Conservation (phyloP, 2,888 invertebrate species). For the Choristoneura rosaceana region DNA sequence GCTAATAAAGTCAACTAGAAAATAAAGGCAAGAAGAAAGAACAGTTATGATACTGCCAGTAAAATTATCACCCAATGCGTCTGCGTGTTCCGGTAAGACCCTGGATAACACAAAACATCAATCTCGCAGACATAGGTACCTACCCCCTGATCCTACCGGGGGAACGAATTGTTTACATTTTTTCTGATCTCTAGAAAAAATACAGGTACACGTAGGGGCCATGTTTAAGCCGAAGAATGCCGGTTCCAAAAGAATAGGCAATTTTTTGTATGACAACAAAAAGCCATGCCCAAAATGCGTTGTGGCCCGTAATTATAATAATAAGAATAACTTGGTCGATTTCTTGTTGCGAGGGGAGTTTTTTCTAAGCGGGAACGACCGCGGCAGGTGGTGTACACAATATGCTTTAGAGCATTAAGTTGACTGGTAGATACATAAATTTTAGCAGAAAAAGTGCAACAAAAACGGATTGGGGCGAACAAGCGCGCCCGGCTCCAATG, state of each 20-base stretch:
- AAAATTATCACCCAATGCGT: conserved; percentile 47
- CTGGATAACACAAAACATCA: conserved; percentile 51
- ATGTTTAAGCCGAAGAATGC: conserved; percentile 64
- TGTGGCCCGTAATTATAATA: conserved; percentile 78
- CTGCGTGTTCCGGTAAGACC: conserved; percentile 51
- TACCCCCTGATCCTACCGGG: conserved; percentile 50
- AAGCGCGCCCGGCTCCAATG: conserved; percentile 66
- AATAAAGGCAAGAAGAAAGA: conserved; percentile 22
- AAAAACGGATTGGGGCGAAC: conserved; percentile 66
- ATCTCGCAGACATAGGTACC: conserved; percentile 50
- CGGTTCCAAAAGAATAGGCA: conserved; percentile 68
- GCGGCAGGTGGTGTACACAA: conserved; percentile 78
- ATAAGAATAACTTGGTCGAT: conserved; percentile 82
- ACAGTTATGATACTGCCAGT: conserved; percentile 20
- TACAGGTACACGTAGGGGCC: conserved; percentile 61
- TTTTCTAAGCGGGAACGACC: conserved; percentile 80
- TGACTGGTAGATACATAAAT: conserved; percentile 74
- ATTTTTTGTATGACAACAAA: conserved; percentile 72
- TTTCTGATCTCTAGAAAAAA: conserved; percentile 64
- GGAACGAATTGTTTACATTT: conserved; percentile 79
- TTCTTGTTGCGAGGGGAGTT: conserved; percentile 77
- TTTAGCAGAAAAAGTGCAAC: conserved; percentile 71
- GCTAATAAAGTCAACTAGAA: conserved; percentile 13
- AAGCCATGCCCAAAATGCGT: conserved; percentile 74
- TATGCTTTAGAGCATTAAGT: conserved; percentile 52